Evolutionary conservation across 2,113 vertebrate genomes (phyloP).

Genomic region (Zeus faber): DNA sequence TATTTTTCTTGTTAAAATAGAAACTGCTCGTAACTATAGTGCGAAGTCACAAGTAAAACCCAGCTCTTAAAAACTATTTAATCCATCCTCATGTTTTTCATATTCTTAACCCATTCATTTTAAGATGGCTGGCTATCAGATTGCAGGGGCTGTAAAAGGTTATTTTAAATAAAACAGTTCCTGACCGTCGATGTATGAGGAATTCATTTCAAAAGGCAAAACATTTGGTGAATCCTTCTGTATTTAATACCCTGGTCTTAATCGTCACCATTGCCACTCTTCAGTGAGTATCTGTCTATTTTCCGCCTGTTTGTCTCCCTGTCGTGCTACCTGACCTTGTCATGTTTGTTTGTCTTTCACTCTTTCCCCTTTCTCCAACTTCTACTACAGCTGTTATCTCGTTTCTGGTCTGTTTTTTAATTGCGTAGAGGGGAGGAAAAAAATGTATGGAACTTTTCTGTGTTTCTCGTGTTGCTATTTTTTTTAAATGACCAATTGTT

Average conservation of each 20-base stretch:
- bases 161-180: no score
- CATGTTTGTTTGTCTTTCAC: constrained; percentile 14
- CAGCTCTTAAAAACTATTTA: no score
- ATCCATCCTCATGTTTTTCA: no score
- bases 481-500: constrained; percentile 16
- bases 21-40: no score
- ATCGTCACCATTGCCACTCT: no score
- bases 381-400: constrained; percentile 1
- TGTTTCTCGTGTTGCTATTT: constrained; percentile 9
- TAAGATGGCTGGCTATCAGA: no score
- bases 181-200: no score
- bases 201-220: no score
- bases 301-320: constrained; percentile 21
- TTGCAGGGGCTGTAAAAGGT: neutral
- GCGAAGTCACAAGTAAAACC: no score
- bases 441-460: constrained; percentile 1
- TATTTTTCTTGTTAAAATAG: neutral
- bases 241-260: constrained; percentile 43
- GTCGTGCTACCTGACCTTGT: constrained; percentile 8
- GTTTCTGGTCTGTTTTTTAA: constrained; percentile 13
- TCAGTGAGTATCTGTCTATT: constrained; percentile 10
- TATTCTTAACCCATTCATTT: no score
- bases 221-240: constrained; percentile 39
- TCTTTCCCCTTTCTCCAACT: neutral
- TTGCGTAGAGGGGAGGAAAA: constrained; percentile 4